A percentile compares a stretch with the other conserved stretches of the same genome.
Evolutionary conservation across 2,797 vertebrate genomes (phyloP).

Genomic region (Rhadinocentrus ornatus): DNA sequence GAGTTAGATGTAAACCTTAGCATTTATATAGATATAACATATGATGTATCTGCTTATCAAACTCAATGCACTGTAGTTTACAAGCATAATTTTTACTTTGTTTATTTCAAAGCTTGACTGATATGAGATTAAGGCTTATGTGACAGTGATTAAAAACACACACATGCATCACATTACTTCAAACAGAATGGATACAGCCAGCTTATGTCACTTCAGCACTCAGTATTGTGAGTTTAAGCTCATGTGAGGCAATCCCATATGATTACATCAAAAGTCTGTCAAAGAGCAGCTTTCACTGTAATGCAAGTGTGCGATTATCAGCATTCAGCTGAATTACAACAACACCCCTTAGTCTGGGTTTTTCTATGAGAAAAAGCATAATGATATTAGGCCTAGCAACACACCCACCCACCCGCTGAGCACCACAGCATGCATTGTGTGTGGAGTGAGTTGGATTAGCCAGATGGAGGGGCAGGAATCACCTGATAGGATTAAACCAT

Average conservation of each 20-base stretch:
- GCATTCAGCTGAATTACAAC: constrained; percentile 57
- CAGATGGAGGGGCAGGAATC: constrained; percentile 97
- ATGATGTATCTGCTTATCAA: no score
- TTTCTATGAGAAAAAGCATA: constrained; percentile 58
- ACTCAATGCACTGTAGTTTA: not conserved
- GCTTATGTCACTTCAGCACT: constrained; percentile 45
- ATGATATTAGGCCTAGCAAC: constrained; percentile 62
- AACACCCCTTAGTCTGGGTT: constrained; percentile 47
- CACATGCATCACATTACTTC: constrained; percentile 16
- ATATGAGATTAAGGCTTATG: constrained; percentile 36
- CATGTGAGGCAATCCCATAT: constrained; percentile 46
- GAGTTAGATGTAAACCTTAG: not conserved
- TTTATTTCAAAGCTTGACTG: constrained; percentile 29
- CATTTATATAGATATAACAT: not conserved
- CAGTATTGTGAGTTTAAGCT: constrained; percentile 40
- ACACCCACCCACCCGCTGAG: constrained; percentile 47
- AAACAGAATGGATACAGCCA: constrained; percentile 35
- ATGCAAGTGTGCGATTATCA: constrained; percentile 43
- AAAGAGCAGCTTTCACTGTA: constrained; percentile 37
- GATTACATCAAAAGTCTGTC: constrained; percentile 48
- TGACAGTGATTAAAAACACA: constrained; percentile 18
- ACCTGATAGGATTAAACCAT: constrained; percentile 99
- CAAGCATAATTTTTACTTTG: constrained; percentile 6
- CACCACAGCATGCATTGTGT: constrained; percentile 43
- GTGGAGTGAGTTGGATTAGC: constrained; percentile 90